Conservation (phyloP, 2,888 invertebrate species). For the Panopea generosa region DNA sequence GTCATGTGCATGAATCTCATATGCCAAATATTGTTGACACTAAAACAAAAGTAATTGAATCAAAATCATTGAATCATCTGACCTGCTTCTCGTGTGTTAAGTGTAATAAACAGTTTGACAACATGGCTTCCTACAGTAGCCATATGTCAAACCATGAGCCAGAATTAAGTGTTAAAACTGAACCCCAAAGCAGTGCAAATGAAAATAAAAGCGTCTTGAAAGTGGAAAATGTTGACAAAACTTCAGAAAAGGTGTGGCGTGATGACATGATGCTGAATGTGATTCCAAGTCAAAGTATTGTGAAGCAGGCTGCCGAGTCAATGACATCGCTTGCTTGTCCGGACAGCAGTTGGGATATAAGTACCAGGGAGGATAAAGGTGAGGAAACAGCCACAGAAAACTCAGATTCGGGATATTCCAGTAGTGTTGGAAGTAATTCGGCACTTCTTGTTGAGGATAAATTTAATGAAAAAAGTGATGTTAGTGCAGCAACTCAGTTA, state of each 20-base stretch:
- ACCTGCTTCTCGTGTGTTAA: slow-evolving; percentile 33
- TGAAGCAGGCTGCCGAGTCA: slow-evolving; percentile 71
- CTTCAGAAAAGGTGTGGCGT: not conserved
- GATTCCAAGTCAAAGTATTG: slow-evolving; percentile 48
- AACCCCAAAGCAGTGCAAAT: not conserved
- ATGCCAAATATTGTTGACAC: slow-evolving; percentile 2
- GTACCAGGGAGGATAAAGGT: slow-evolving; percentile 18
- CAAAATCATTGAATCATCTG: slow-evolving; percentile 9
- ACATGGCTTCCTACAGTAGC: slow-evolving; percentile 6
- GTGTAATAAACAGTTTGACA: slow-evolving; percentile 38
- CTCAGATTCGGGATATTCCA: slow-evolving; percentile 35
- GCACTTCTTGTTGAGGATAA: slow-evolving; percentile 8
- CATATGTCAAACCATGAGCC: slow-evolving; percentile 18
- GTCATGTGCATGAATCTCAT: slow-evolving; percentile 51
- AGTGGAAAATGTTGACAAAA: not conserved
- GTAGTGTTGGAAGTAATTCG: slow-evolving; percentile 39
- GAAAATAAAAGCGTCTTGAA: not conserved
- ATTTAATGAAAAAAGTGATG: slow-evolving; percentile 8
- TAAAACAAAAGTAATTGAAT: slow-evolving; percentile 16
- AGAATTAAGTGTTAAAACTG: slow-evolving; percentile 10
- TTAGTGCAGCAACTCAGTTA: not conserved
- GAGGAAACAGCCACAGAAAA: not conserved
- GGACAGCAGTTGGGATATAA: slow-evolving; percentile 74
- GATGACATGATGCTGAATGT: slow-evolving; percentile 26
- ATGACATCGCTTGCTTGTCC: slow-evolving; percentile 73